These are phyloP conservation scores for Gymnosoma rotundatum DNA, from an alignment of 2,888 invertebrate species.

Conservation along the genomic window DNA sequence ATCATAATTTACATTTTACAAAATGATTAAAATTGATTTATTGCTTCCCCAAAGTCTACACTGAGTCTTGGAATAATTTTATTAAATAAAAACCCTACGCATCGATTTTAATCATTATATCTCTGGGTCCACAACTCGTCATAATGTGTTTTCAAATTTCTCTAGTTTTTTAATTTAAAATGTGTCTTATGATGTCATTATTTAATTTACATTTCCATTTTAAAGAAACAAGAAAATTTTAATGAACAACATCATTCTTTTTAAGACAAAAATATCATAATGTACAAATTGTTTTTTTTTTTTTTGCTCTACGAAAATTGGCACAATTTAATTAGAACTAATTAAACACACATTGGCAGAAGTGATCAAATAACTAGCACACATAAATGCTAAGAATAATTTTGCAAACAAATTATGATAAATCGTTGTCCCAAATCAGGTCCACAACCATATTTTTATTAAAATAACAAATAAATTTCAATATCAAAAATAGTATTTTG, in stretches of 20 bases:
- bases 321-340: slow-evolving; percentile 43
- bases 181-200: slow-evolving; percentile 32
- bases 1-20: not conserved
- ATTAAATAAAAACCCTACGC: no score
- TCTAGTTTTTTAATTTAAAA: not conserved
- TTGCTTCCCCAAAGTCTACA: not conserved
- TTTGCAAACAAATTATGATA: not conserved
- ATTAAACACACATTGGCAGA: not conserved
- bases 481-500: no score
- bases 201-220: slow-evolving; percentile 17
- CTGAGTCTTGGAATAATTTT: not conserved
- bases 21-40: not conserved
- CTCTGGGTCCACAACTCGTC: no score
- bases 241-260: not conserved
- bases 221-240: not conserved
- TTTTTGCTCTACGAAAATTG: slow-evolving; percentile 24
- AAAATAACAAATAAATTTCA: no score
- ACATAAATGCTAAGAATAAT: not conserved
- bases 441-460: no score
- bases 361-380: not conserved
- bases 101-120: no score
- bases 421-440: no score
- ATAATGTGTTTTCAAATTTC: no score
- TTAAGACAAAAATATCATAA: not conserved
- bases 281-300: not conserved